phyloP scores from a whole-genome alignment of 2,113 vertebrate genomes.

The Pogona vitticeps region DNA sequence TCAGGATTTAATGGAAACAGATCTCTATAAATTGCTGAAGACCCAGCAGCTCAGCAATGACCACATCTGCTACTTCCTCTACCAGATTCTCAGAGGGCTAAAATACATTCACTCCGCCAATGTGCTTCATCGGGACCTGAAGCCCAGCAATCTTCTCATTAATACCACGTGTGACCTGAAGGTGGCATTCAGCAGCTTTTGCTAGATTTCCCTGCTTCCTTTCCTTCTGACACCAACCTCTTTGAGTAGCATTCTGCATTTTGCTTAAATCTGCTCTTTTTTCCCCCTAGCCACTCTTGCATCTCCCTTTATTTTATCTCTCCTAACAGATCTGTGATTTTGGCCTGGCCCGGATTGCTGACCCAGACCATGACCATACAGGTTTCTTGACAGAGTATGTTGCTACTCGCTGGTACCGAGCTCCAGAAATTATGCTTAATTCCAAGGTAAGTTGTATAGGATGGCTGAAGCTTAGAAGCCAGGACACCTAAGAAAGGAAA shows the following conservation, averaged over 20 bases:
- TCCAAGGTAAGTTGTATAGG: constrained; percentile 78
- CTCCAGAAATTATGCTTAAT: constrained; percentile 94
- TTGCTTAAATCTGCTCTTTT: not conserved
- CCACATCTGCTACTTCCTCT: constrained; percentile 91
- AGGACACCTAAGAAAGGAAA: not conserved
- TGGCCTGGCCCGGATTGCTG: constrained; percentile 88
- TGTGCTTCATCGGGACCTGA: constrained; percentile 89
- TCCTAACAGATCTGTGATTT: constrained; percentile 88
- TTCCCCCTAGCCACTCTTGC: not conserved
- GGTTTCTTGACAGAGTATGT: constrained; percentile 91
- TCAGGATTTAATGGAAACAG: constrained; percentile 92
- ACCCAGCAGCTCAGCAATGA: constrained; percentile 90
- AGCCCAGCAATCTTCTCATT: constrained; percentile 91
- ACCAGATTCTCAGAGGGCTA: constrained; percentile 89
- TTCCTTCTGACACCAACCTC: not conserved
- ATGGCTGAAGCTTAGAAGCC: not conserved
- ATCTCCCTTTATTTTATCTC: not conserved
- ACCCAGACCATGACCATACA: constrained; percentile 91
- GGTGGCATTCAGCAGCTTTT: constrained; percentile 64
- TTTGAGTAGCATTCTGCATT: not conserved
- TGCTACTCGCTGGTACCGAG: constrained; percentile 92
- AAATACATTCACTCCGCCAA: constrained; percentile 93
- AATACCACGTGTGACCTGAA: constrained; percentile 94
- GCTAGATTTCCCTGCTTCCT: not conserved
- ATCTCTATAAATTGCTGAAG: constrained; percentile 90